Evolutionary conservation across 2,888 invertebrate genomes (phyloP).

Genomic region (Rhingia rostrata): DNA sequence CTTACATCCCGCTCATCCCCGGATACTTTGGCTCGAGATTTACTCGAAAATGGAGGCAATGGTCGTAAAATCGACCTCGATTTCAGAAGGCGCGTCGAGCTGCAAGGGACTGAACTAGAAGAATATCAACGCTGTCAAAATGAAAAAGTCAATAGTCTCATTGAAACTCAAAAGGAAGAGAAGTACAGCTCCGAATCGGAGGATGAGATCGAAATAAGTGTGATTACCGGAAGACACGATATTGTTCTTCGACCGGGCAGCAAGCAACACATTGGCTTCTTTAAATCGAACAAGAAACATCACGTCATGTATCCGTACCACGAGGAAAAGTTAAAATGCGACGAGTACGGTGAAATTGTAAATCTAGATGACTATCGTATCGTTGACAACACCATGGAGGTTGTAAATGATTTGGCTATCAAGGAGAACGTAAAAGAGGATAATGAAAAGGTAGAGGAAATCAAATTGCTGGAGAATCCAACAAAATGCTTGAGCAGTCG

Average conservation of each 20-base stretch:
- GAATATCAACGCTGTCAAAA: constrained; percentile 88
- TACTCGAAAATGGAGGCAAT: constrained; percentile 90
- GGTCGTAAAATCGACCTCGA: constrained; percentile 88
- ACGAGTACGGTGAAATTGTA: constrained; percentile 98
- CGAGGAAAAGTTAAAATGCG: constrained; percentile 95
- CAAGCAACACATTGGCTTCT: constrained; percentile 89
- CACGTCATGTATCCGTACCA: constrained; percentile 98
- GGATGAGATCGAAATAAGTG: constrained; percentile 92
- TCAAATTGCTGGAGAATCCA: constrained; percentile 88
- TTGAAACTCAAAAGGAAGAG: constrained; percentile 85
- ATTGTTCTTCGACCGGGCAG: constrained; percentile 91
- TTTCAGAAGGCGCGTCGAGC: constrained; percentile 87
- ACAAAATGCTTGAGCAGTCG: constrained; percentile 93
- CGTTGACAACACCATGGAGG: constrained; percentile 86
- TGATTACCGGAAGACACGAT: constrained; percentile 94
- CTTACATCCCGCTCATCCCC: constrained; percentile 88
- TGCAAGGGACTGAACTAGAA: constrained; percentile 91
- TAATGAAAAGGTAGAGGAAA: constrained; percentile 77
- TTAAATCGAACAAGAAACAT: constrained; percentile 94
- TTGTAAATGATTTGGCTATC: constrained; percentile 72
- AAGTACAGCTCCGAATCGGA: constrained; percentile 91
- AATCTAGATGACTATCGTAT: constrained; percentile 95
- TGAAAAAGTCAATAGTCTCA: constrained; percentile 82
- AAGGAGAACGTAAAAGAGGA: constrained; percentile 63
- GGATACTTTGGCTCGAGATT: constrained; percentile 90